Evolutionary conservation across 2,113 vertebrate genomes (phyloP), one percentile per base, ranked within the genome.

Genomic region (Bos javanicus): DNA sequence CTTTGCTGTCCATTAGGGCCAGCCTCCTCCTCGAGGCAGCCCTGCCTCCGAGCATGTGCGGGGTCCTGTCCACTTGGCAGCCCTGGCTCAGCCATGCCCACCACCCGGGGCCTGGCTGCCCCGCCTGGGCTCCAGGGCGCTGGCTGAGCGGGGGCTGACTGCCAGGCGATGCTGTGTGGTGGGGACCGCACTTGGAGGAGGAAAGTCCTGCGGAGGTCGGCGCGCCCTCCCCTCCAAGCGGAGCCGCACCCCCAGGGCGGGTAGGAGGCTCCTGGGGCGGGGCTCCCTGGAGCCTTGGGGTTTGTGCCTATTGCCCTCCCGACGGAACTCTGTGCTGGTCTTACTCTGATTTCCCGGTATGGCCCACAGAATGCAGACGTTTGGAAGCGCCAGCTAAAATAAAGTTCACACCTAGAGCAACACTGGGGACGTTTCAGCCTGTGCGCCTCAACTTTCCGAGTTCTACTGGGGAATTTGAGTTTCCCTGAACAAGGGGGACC

Each of bases 121-220:
- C 23, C 0, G 30, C 85, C n/a, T 7, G 50, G 50, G n/a, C 50
- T 3, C 50, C 10, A 1, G 48, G 36, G 13, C 2, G 0, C 28
- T 13, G 17, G 33, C n/a, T 25, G 5, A 56, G n/a, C 1, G 12
- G 50, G 6, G 8, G 19, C 80, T 0, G 21, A 5, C 11, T 12
- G 7, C n/a, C 3, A 9, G 26, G 12, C 2, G 19, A 17, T 0
- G 21, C 36, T 1, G 25, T 8, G 28, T 8, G 2, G n/a, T 17
- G 48, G 16, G 76, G 16, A 21, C 36, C 60, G 1, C 25, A 16
- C 39, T 36, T 2, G 3, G 52, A 48, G 39, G 25, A 56, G 39
- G 23, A 36, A 7, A 7, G 86, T 13, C 39, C 60, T 6, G n/a
- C 17, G 3, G 21, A 7, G 25, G n/a, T 13, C 5, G 1, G n/a